Evolutionary conservation across 2,888 invertebrate species (phyloP), one percentile per base, ranked within the genome.

Genomic region (Calameuta filiformis): DNA sequence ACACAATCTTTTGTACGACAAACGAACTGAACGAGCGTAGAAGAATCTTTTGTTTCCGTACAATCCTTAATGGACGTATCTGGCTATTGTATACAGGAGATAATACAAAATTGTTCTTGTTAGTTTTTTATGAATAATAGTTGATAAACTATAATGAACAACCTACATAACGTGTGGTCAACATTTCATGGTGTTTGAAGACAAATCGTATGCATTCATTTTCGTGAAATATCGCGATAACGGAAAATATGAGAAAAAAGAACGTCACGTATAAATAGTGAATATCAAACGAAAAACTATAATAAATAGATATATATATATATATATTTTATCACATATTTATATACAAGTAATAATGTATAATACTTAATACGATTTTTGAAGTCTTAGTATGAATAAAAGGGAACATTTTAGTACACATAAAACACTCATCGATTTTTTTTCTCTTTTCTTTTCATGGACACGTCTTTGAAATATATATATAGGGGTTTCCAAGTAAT

Each of bases 381-480:
- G 84, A 87, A 88, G 87, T 88, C 87, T 89, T 89, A 88, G 83
- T 86, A 87, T 84, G 85, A 87, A 78, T 87, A 83, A 87, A 89
- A 89, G 87, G 86, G 86, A 89, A 87, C 86, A 88, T 87, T 84
- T 85, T 85, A 86, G 85, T 88, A 87, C 85, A 87, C 87, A 85
- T 87, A 88, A 89, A 87, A 88, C 87, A 88, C 86, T 87, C 85
- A 84, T 85, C 88, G 82, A 86, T 83, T 56, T 56, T 56, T 40
- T 40, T 56, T 56, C 40, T 56, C 40, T 56, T 56, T 56, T 56
- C 40, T 86, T 84, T 85, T 81, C 83, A 85, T 85, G 86, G 87
- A 88, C 84, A 86, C 83, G 83, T 87, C 85, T 79, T 35, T 56
- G 23, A 23, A 56, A 56, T 69, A 68, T 33, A 75, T 75, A 75